Conservation (phyloP, 1,140 invertebrate genomes). For the Caerostris darwini region DNA sequence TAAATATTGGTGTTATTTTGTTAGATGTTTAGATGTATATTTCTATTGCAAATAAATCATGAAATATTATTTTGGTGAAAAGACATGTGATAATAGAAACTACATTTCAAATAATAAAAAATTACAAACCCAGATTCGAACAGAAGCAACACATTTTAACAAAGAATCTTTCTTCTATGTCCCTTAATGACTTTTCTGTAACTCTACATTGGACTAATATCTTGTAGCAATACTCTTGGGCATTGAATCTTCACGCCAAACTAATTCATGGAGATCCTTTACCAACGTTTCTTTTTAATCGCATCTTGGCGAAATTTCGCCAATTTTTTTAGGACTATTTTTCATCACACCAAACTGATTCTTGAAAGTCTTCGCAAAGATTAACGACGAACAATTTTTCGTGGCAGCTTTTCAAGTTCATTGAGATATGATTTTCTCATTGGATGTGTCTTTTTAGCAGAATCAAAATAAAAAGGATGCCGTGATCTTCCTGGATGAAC, state of each 20-base stretch:
- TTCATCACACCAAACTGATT: no score
- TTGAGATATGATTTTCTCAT: slow-evolving; percentile 28
- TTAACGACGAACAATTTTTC: no score
- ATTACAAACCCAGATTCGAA: no score
- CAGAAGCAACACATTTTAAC: neutral
- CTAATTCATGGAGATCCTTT: neutral
- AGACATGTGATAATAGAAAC: no score
- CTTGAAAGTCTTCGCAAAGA: no score
- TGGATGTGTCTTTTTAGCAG: slow-evolving; percentile 16
- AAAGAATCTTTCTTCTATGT: neutral
- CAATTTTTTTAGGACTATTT: no score
- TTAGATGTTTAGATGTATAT: no score
- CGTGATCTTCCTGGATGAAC: slow-evolving; percentile 38
- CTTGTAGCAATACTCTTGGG: neutral
- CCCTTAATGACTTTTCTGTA: neutral
- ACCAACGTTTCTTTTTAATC: neutral
- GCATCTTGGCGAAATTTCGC: neutral
- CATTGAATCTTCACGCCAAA: neutral
- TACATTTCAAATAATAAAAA: no score
- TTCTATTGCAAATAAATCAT: no score
- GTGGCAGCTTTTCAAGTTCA: neutral
- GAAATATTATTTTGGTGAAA: no score
- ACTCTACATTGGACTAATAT: neutral
- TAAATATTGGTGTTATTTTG: no score
- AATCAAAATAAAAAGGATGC: neutral